A percentile compares a stretch with the other conserved stretches of the same genome.
These are phyloP conservation scores for Dendrophyllia cribrosa DNA, from an alignment of 64 coral and sea anemone species.

Conservation along the genomic window DNA sequence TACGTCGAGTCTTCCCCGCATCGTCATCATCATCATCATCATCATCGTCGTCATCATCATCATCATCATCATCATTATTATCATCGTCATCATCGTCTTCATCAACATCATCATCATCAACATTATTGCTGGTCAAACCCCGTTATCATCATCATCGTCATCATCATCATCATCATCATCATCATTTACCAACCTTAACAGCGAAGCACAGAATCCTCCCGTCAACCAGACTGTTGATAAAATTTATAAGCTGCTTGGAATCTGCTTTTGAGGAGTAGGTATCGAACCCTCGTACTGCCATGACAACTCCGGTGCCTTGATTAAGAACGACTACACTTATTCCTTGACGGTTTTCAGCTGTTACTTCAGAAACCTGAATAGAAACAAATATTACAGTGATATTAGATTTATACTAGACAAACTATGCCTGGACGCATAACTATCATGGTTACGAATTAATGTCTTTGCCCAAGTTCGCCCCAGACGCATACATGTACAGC, in stretches of 20 bases:
- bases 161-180: too few species aligned
- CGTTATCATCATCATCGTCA: neutral
- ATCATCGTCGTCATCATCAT: neutral
- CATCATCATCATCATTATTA: neutral
- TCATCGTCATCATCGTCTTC: neutral
- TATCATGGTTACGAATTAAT: too few species aligned
- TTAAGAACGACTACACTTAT: slow-evolving; percentile 80
- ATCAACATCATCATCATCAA: neutral
- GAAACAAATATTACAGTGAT: neutral
- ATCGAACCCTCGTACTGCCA: slow-evolving; percentile 53
- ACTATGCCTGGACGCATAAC: too few species aligned
- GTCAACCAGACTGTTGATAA: slow-evolving; percentile 54
- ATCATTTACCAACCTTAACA: slow-evolving; percentile 65
- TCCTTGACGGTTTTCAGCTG: slow-evolving; percentile 16
- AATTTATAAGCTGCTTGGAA: slow-evolving; percentile 43
- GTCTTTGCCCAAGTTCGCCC: too few species aligned
- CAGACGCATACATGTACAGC: too few species aligned
- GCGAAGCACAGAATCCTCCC: slow-evolving; percentile 79
- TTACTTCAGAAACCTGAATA: slow-evolving; percentile 21
- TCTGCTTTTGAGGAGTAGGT: slow-evolving; percentile 57
- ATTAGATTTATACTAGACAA: too few species aligned
- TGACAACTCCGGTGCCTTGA: slow-evolving; percentile 61
- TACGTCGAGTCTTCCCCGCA: too few species aligned
- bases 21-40: neutral
- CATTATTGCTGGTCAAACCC: too few species aligned